Evolutionary conservation across 2,888 invertebrate species (phyloP).

Genomic region (Apocheima hispidaria): DNA sequence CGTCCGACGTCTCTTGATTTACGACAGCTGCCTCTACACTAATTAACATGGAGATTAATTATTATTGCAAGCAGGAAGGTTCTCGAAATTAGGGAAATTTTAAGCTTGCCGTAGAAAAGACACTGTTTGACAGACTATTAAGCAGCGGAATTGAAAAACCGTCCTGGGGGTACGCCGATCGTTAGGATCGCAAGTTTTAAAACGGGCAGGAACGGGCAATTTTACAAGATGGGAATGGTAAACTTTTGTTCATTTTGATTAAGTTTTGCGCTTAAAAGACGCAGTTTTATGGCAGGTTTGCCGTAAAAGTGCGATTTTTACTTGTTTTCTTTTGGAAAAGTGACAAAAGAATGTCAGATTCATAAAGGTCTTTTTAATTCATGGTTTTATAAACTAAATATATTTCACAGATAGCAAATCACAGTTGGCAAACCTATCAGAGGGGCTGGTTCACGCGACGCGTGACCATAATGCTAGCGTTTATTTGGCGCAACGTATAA

Average conservation of each 20-base stretch:
- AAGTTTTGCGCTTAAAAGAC: conserved; percentile 36
- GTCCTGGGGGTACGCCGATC: conserved; percentile 32
- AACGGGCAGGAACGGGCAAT: conserved; percentile 35
- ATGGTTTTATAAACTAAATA: background rate
- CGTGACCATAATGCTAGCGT: too few species aligned
- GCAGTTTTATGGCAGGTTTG: conserved; percentile 13
- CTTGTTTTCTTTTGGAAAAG: conserved; percentile 9
- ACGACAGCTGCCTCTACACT: conserved; percentile 66
- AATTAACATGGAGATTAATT: conserved; percentile 81
- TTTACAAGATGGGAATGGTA: conserved; percentile 39
- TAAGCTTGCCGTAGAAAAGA: conserved; percentile 39
- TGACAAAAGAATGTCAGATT: background rate
- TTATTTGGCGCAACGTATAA: too few species aligned
- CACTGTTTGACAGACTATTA: conserved; percentile 46
- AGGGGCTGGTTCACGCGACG: too few species aligned
- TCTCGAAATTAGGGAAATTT: conserved; percentile 33
- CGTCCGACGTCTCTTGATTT: conserved; percentile 58
- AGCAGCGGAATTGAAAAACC: conserved; percentile 44
- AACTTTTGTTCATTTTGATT: conserved; percentile 44
- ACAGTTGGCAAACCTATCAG: too few species aligned
- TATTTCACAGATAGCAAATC: too few species aligned
- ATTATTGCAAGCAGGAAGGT: conserved; percentile 69
- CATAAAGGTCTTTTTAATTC: background rate
- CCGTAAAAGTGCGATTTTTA: conserved; percentile 6
- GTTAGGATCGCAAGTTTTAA: conserved; percentile 40